Evolutionary conservation across 2,113 vertebrate species (phyloP).

Genomic region (Cheirogaleus medius): DNA sequence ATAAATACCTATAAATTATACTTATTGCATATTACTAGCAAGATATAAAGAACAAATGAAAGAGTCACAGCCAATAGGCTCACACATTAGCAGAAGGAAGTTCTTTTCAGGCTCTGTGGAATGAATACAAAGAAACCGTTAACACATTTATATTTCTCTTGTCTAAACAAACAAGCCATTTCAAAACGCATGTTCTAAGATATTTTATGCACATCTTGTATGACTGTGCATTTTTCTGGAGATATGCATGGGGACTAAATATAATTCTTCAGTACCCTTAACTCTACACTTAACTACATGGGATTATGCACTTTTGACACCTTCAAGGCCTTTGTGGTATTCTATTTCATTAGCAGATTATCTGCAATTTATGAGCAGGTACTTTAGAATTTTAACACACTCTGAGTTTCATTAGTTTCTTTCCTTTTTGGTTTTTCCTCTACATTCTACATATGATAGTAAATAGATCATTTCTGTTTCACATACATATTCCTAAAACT

Average conservation of each 20-base stretch:
- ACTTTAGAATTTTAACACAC: background rate
- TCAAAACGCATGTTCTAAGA: background rate
- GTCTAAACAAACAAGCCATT: background rate
- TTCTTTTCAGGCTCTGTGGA: background rate
- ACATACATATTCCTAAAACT: background rate
- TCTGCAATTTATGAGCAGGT: background rate
- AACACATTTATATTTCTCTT: background rate
- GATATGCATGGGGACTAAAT: background rate
- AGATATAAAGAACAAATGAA: conserved; percentile 21
- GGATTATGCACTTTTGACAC: background rate
- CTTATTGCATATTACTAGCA: conserved; percentile 44
- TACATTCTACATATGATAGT: background rate
- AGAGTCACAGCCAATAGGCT: background rate
- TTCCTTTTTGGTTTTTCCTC: background rate
- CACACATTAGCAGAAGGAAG: background rate
- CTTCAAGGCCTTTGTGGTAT: background rate
- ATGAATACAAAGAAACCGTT: background rate
- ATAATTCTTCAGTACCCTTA: background rate
- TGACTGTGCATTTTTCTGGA: background rate
- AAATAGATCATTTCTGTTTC: background rate
- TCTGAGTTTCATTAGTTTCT: background rate
- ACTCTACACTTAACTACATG: background rate
- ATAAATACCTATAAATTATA: conserved; percentile 75
- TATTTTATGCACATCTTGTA: background rate
- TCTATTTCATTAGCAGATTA: background rate